Evolutionary conservation across 1,140 invertebrate species (phyloP), one percentile per base, ranked within the genome.

Genomic region (Zaprionus nigranus): DNA sequence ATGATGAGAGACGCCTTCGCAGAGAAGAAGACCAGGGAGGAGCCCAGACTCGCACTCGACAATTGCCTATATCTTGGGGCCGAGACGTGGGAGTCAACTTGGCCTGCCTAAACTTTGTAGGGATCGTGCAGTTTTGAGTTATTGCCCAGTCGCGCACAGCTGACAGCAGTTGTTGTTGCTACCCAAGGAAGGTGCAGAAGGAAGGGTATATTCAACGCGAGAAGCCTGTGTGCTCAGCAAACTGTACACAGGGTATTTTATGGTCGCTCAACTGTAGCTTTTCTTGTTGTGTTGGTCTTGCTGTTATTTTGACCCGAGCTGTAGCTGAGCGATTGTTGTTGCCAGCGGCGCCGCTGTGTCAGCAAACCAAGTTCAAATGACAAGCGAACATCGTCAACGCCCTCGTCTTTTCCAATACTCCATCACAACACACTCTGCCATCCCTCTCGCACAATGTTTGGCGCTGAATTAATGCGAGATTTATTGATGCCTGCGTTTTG

Each of bases 391-490:
- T 63, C 28, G 53, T 46, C 53, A 34, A 36, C 28, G 51, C 61
- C 9, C 17, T 30, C 5, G 53, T 20, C 43, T n/a, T 9, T 28
- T 51, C 28, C 24, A 26, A 9, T n/a, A 17, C 40, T 9, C 40
- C 43, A 15, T 26, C 38, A 12, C 40, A 26, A 30, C 57, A 17
- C 58, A 34, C 1, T 58, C 60, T 17, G 17, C 9, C 20, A 20
- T 56, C 24, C 58, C 34, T 28, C 38, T 30, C 30, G 30, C 30
- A 20, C 64, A 73, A 78, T 85, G 76, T 74, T 71, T 79, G 64
- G 22, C 57, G 67, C 70, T 53, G 67, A 70, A 75, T 84, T 84
- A 87, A 90, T 88, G 83, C 69, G 74, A 88, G 82, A 88, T 81
- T 87, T 88, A 88, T 90, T 78, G 84, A 81, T 79, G 68, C 70